phyloP scores from a whole-genome alignment of 2,888 invertebrate genomes.

The Agelastica alni region DNA sequence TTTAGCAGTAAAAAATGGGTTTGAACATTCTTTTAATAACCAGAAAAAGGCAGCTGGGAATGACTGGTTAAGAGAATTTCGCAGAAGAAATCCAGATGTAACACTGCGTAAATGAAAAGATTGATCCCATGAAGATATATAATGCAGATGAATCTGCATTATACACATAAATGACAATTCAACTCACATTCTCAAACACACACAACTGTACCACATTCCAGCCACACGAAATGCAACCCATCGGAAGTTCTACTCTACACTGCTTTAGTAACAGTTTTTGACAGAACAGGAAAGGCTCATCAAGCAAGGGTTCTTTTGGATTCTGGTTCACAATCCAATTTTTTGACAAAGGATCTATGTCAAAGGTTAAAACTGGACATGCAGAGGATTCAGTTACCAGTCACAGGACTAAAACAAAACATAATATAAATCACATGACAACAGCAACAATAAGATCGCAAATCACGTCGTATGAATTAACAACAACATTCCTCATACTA shows the following conservation, averaged over 20 bases:
- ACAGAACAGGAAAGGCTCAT: not conserved
- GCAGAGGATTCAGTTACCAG: not conserved
- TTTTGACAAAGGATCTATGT: not conserved
- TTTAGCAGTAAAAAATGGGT: conserved; percentile 2
- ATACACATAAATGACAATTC: not conserved
- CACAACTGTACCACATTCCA: not conserved
- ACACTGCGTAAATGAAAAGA: not conserved
- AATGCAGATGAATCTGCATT: conserved; percentile 21
- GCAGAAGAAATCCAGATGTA: conserved; percentile 10
- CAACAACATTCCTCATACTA: not conserved
- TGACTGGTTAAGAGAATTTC: conserved; percentile 22
- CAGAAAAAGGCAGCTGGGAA: conserved; percentile 18
- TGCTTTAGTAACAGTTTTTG: conserved; percentile 1
- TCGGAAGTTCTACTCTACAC: conserved; percentile 9
- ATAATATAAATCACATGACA: not conserved
- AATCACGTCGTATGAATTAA: not conserved
- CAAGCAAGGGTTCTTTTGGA: conserved; percentile 1
- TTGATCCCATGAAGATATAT: conserved; percentile 9
- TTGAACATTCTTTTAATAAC: conserved; percentile 16
- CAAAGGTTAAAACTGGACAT: not conserved
- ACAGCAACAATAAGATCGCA: not conserved
- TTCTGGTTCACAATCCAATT: conserved; percentile 9
- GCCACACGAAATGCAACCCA: not conserved
- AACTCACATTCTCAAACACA: not conserved
- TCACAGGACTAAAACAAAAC: too few species aligned